A percentile compares a stretch with the other conserved stretches of the same genome.
Conservation (phyloP, 2,113 vertebrate genomes). For the Paracanthobrama guichenoti region DNA sequence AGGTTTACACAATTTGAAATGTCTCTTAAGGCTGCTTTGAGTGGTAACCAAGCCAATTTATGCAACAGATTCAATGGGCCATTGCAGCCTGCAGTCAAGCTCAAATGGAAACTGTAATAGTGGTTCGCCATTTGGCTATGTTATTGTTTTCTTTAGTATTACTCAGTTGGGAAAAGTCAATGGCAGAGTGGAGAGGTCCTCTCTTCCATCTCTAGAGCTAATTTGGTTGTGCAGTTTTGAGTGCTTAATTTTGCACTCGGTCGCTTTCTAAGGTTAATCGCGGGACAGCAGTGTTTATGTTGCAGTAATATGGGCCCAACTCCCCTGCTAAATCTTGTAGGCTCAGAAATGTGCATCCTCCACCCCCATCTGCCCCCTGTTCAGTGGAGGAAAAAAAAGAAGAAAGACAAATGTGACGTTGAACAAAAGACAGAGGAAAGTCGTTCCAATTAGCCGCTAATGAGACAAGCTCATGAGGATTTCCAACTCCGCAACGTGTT, state of each 20-base stretch:
- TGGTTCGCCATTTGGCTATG: constrained; percentile 68
- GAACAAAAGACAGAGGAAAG: constrained; percentile 77
- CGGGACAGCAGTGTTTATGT: constrained; percentile 74
- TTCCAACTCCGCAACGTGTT: constrained; percentile 79
- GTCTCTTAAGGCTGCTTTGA: constrained; percentile 25
- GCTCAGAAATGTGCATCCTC: constrained; percentile 71
- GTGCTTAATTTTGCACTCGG: constrained; percentile 73
- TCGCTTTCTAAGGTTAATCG: constrained; percentile 79
- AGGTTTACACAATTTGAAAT: constrained; percentile 52
- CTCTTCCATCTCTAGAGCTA: constrained; percentile 57
- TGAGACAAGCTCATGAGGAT: constrained; percentile 82
- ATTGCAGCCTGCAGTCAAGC: constrained; percentile 58
- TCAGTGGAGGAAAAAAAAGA: constrained; percentile 43
- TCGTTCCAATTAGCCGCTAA: constrained; percentile 85
- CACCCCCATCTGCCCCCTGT: constrained; percentile 46
- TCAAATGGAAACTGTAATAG: constrained; percentile 66
- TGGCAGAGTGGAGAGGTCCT: constrained; percentile 45
- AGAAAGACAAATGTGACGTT: constrained; percentile 73
- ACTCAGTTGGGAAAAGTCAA: constrained; percentile 68
- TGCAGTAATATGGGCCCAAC: constrained; percentile 74
- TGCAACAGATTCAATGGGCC: constrained; percentile 55
- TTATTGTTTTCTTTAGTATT: constrained; percentile 64
- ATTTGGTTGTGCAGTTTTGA: constrained; percentile 68
- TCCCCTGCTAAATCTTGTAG: constrained; percentile 66
- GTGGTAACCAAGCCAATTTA: constrained; percentile 34